These are phyloP conservation scores for Hippopotamyrus pictus DNA, from an alignment of 2,797 vertebrate species.

Conservation along the genomic window DNA sequence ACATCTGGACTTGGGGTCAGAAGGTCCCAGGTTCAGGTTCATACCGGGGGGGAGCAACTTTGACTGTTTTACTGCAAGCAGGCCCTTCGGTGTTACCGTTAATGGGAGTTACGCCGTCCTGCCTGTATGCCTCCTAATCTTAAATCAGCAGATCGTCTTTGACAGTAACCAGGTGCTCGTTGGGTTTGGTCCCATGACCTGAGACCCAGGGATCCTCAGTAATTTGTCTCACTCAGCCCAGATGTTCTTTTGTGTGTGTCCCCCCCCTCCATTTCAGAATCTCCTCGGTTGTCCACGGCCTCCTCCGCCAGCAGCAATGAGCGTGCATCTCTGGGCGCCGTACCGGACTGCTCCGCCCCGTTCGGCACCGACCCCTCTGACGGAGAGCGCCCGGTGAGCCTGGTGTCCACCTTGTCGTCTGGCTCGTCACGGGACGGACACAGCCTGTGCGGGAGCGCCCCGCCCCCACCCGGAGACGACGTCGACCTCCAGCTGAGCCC, in stretches of 20 bases:
- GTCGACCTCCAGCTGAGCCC: slow-evolving; percentile 64
- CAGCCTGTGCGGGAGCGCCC: slow-evolving; percentile 65
- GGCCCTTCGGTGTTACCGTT: background rate
- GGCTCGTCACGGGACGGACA: slow-evolving; percentile 66
- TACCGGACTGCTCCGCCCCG: slow-evolving; percentile 50
- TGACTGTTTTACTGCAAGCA: background rate
- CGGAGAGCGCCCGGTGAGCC: slow-evolving; percentile 66
- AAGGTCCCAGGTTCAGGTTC: background rate
- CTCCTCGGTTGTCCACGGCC: slow-evolving; percentile 52
- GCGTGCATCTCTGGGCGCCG: slow-evolving; percentile 47
- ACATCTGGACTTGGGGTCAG: background rate
- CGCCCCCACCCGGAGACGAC: slow-evolving; percentile 50
- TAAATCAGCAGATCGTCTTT: background rate
- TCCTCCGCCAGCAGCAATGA: slow-evolving; percentile 60
- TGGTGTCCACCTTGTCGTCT: slow-evolving; percentile 66
- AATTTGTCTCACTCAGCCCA: background rate
- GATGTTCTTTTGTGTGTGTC: background rate
- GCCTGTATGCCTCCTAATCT: background rate
- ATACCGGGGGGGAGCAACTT: background rate
- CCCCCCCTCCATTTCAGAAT: slow-evolving; percentile 50
- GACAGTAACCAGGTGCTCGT: background rate
- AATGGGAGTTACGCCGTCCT: background rate
- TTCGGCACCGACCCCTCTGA: slow-evolving; percentile 51
- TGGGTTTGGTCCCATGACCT: background rate
- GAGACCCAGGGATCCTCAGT: background rate